A percentile compares a stretch with the other conserved stretches of the same genome.
phyloP scores from a whole-genome alignment of 2,113 vertebrate genomes.

The Oreocharis arfaki region DNA sequence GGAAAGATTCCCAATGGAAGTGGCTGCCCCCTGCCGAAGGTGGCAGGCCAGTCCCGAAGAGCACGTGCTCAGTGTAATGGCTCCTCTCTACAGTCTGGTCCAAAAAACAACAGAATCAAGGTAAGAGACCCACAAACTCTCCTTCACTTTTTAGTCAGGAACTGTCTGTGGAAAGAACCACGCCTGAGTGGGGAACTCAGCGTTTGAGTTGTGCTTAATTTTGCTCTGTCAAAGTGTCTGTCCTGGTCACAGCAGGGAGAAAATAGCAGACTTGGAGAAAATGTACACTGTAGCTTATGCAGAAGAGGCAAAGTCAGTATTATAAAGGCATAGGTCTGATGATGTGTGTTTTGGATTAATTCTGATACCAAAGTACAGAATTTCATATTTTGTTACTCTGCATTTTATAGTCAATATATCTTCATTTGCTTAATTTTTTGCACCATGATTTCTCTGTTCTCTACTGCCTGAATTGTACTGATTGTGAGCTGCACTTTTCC shows the following conservation, averaged over 20 bases:
- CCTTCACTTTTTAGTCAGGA: not conserved
- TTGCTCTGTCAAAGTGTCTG: not conserved
- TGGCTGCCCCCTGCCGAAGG: not conserved
- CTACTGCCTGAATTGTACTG: not conserved
- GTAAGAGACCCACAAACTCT: not conserved
- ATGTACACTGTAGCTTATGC: not conserved
- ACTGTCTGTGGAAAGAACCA: not conserved
- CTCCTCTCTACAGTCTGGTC: not conserved
- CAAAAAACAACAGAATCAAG: slow-evolving; percentile 54
- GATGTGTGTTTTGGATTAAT: not conserved
- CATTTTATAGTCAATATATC: not conserved
- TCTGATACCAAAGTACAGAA: not conserved
- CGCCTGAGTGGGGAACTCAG: not conserved
- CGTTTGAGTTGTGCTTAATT: not conserved
- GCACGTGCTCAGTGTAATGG: slow-evolving; percentile 49
- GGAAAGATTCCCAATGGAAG: slow-evolving; percentile 53
- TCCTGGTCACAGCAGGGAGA: not conserved
- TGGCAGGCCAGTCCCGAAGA: slow-evolving; percentile 4
- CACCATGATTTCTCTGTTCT: not conserved
- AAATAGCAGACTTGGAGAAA: not conserved
- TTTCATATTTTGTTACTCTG: not conserved
- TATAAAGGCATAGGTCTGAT: not conserved
- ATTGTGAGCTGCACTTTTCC: not conserved
- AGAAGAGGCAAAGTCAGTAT: not conserved
- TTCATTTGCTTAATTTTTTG: not conserved